Conservation (phyloP, 2,888 invertebrate species). For the Lordiphosa fenestrarum region DNA sequence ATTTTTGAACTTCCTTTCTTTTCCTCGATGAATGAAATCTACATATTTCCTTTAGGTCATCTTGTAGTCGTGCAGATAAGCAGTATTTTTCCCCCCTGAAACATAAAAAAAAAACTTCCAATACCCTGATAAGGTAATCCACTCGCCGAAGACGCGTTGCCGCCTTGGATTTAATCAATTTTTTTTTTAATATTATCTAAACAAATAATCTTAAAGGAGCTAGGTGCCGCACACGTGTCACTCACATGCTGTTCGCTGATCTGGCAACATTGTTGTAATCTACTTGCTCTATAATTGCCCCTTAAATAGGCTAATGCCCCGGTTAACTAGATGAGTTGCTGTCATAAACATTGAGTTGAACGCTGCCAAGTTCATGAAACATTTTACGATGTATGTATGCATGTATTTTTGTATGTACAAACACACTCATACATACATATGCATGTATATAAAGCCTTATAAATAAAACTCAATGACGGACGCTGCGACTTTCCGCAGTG, state of each 20-base stretch:
- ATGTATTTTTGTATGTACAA: constrained; percentile 2
- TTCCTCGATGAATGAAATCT: too few relatives aligned
- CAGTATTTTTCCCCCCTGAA: not conserved
- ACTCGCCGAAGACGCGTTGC: constrained; percentile 6
- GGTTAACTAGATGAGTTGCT: not conserved
- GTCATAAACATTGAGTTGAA: constrained; percentile 15
- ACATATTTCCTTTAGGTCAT: constrained; percentile 14
- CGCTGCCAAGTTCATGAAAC: constrained; percentile 48
- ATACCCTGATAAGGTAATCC: constrained; percentile 34
- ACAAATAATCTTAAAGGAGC: not conserved
- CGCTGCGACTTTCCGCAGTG: constrained; percentile 50
- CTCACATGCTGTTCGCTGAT: not conserved
- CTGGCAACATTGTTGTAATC: constrained; percentile 4
- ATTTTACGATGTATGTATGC: constrained; percentile 21
- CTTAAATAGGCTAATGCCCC: constrained; percentile 1
- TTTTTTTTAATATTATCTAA: not conserved
- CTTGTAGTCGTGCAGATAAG: constrained; percentile 6
- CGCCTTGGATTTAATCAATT: not conserved
- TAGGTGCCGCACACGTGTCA: constrained; percentile 21
- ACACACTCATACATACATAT: not conserved
- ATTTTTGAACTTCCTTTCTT: too few relatives aligned
- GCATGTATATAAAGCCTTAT: constrained; percentile 32
- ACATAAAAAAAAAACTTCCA: not conserved
- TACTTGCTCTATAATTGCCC: not conserved
- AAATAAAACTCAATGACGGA: constrained; percentile 61